phyloP scores from a whole-genome alignment of 2,797 vertebrate genomes.

The Gorsachius magnificus region DNA sequence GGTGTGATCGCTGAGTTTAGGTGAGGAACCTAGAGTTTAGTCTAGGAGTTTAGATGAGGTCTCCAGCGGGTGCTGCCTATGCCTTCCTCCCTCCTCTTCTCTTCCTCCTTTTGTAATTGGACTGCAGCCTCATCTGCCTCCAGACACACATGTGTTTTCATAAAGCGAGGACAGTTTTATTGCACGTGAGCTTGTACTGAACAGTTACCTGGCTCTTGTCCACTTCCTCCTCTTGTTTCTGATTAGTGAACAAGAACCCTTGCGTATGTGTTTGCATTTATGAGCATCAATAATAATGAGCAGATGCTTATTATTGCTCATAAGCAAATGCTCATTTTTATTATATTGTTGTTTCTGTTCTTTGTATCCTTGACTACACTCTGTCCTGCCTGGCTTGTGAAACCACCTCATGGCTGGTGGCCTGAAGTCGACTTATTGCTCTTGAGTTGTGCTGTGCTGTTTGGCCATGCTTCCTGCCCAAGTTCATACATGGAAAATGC shows the following conservation, averaged over 20 bases:
- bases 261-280: not conserved
- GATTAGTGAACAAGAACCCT: not conserved
- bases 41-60: too few relatives aligned
- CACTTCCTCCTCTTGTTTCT: not conserved
- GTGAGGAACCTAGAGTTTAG: not conserved
- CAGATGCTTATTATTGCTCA: not conserved
- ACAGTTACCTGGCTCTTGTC: not conserved
- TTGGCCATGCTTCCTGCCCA: not conserved
- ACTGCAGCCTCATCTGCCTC: not conserved
- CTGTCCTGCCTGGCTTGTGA: not conserved
- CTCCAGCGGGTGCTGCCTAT: not conserved
- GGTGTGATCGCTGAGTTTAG: not conserved
- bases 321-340: not conserved
- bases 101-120: not conserved
- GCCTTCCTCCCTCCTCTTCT: not conserved
- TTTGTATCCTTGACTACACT: not conserved
- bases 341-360: not conserved
- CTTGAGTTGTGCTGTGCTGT: not conserved
- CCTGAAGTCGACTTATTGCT: not conserved
- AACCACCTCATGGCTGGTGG: not conserved
- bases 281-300: not conserved
- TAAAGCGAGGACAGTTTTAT: not conserved
- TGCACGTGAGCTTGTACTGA: rapidly evolving
- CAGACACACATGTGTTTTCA: not conserved
- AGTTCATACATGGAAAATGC: not conserved